Base-by-base conservation (phyloP, 1,140 invertebrate species). In the Bilobella aurantiaca region DNA sequence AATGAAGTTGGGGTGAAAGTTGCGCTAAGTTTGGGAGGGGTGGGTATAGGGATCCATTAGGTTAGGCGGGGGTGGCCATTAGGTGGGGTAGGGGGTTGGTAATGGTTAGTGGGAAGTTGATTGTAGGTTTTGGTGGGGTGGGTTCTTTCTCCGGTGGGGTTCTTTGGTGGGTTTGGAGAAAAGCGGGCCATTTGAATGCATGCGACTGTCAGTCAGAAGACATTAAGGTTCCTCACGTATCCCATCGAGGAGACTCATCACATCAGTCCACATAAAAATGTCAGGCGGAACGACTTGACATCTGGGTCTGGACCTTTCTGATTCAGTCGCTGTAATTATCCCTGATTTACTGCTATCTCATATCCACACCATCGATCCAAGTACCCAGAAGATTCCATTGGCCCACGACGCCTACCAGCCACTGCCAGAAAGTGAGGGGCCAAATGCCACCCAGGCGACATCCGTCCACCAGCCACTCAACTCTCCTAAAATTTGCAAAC, bases 251-350 rank as follows among this genome's bases (percentile, higher is more conserved):
- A 62, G 68, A 63, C 64, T 69, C 49, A 53, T 53, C 49, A 53
- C 49, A 67, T 69, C 67, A 69, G 67, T 68, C 64, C 46, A 67
- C 68, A 68, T 69, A 72, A 70, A 70, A 67, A 64, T 67, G 69
- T 70, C 69, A 70, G 29, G 58, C 58, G 62, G 53, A 72, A 72
- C 66, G 71, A 69, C 71, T 72, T 72, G 71, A 72, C 71, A 69
- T 72, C 68, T 72, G 70, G 65, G 68, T 72, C 68, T 72, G 70
- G 65, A 66, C 66, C 66, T 69, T 69, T 68, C 68, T 69, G 71
- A 72, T 72, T 72, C 71, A 63, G 68, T 69, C 68, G 67, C 71
- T 72, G 71, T 69, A 72, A 72, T 72, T 72, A 72, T 69, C 61
- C 66, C 68, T 69, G 66, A 69, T 72, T 72, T 69, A 69, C 67